Evolutionary conservation across 2,888 invertebrate genomes (phyloP), one percentile per base, ranked within the genome.

Genomic region (Trachelus troglodyta): DNA sequence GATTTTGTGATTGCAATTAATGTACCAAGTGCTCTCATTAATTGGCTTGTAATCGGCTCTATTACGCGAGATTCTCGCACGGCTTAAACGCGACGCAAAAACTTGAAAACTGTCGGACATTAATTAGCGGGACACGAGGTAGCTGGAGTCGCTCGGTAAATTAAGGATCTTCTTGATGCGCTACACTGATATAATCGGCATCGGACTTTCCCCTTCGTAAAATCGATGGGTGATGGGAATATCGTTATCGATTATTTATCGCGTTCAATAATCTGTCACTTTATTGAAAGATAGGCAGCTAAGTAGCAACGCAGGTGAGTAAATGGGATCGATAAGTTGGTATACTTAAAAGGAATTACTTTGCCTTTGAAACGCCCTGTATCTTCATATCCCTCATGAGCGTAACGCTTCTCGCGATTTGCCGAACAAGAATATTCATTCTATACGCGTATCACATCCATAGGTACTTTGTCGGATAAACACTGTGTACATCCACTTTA

Each of bases 1-100:
- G 83, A 83, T 84, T 85, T 85, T 81, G 83, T 79, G 84, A 86
- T 86, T 85, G 83, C 84, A 86, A 86, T 86, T 85, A 86, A 86
- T 85, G 85, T 81, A 80, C 80, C 81, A 79, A 81, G 79, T 81
- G 81, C 81, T 80, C 83, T 83, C 86, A 85, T 86, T 86, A 86
- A 87, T 86, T 85, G 86, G 82, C 81, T 82, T 82, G 81, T 84
- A 86, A 87, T 85, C 83, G 84, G 80, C 79, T 80, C 82, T 83
- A 81, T 86, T 84, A 84, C 82, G 81, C 79, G 76, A 80, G 82
- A 40, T 40, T 40, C 40, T 83, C 82, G 83, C 80, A 82, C 80
- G 30, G 69, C 33, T 30, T 69, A 33, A 31, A 80, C 81, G 79
- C 79, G 79, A 77, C 80, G 80, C 81, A 82, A 85, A 84, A 85